Base-by-base conservation (phyloP, 2,888 invertebrate species). In the Clistopyga incitator region DNA sequence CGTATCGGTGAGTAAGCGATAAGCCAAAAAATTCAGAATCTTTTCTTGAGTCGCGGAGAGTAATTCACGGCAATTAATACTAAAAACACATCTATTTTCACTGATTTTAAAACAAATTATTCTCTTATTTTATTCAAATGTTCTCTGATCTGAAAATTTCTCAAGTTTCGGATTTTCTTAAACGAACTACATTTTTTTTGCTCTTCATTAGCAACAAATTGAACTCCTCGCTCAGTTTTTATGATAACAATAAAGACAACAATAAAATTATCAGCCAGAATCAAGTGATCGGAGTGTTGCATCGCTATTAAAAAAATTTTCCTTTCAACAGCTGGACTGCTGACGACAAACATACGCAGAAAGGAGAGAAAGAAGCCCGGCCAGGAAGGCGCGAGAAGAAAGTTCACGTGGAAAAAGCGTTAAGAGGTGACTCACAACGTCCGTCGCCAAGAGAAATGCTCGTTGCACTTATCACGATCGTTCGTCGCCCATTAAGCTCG, bases 301-400 rank as follows among this genome's bases (percentile, higher is more conserved):
- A 42, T 20, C 15, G 29, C 68, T 50, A 65, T 45, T 38, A 42
- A 74, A 45, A 45, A 61, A 88, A 20, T 10, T 29, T 45, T 74
- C 78, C 10, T 65, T 38, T 18, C 42, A 94, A 70, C 90, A 97
- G 97, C 98, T 93, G 99, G 99, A 54, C 94, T 99, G 81, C 94
- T 99, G 67, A 97, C 97, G 23, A 95, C 95, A 89, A 99, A 93
- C 78, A 81, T 68, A 82, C 89, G 99, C 76, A 94, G 94, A 23
- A 95, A 95, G 79, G 99, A 99, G 93, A 95, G 99, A 88, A 98
- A 98, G 95, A 98, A 98, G 95, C 97, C 96, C 74, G 99, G 98
- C 8, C 98, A 98, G 94, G 96, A 96, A 89, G 97, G 97, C 88
- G 98, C 99, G 23, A 96, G 99, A 89, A 96, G 96, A 92, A 98